Conservation (phyloP, 1,140 invertebrate genomes). For the Drosophila oshimai region DNA sequence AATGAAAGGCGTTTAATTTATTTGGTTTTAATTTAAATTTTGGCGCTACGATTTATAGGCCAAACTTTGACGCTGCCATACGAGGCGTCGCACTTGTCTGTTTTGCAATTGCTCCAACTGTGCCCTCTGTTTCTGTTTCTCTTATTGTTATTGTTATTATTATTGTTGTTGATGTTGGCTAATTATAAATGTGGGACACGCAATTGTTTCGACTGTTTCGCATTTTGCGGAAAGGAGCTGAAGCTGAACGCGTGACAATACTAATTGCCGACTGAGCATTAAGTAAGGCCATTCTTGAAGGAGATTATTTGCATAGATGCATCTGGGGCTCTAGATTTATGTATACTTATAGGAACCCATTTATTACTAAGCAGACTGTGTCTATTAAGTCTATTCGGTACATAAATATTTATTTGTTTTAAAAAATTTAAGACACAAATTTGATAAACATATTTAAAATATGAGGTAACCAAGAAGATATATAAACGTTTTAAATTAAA, state of each 20-base stretch:
- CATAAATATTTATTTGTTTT: too few species aligned
- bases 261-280: slow-evolving; percentile 38
- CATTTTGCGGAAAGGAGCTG: neutral
- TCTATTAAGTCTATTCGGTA: too few species aligned
- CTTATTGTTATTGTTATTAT: slow-evolving; percentile 6
- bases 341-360: slow-evolving; percentile 5
- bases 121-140: neutral
- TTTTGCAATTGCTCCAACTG: slow-evolving; percentile 50
- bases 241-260: slow-evolving; percentile 6
- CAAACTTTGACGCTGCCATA: slow-evolving; percentile 66
- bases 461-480: too few species aligned
- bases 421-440: too few species aligned
- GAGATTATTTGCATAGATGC: slow-evolving; percentile 41
- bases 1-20: slow-evolving; percentile 81
- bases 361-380: neutral
- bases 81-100: slow-evolving; percentile 41
- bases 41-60: slow-evolving; percentile 75
- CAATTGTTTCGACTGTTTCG: slow-evolving; percentile 51
- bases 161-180: slow-evolving; percentile 37
- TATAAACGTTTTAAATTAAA: too few species aligned
- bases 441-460: too few species aligned
- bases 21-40: slow-evolving; percentile 81
- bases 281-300: slow-evolving; percentile 18
- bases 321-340: slow-evolving; percentile 14
- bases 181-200: slow-evolving; percentile 70